Conservation (phyloP, 2,113 vertebrate species). For the Salvelinus namaycush region DNA sequence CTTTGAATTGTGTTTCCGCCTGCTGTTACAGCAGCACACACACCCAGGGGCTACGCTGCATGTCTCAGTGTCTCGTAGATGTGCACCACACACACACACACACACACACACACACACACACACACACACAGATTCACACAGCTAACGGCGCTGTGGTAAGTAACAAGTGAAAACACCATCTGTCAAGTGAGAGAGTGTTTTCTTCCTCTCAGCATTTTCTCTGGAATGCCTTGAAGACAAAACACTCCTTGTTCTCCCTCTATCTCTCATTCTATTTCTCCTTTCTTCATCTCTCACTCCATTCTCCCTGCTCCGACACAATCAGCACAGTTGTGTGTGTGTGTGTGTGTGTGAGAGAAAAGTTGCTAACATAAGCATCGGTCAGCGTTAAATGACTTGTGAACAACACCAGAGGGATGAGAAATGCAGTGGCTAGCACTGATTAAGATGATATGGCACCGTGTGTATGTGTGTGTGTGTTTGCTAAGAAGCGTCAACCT, state of each 20-base stretch:
- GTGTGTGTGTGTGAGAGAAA: too few relatives aligned
- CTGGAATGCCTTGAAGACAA: constrained; percentile 79
- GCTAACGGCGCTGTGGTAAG: constrained; percentile 73
- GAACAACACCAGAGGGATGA: constrained; percentile 57
- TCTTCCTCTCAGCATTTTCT: constrained; percentile 77
- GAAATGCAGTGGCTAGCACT: constrained; percentile 75
- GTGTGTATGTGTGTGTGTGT: constrained; percentile 46
- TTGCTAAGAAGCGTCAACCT: background rate
- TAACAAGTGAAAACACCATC: constrained; percentile 79
- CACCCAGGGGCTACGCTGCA: constrained; percentile 17
- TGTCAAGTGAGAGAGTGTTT: constrained; percentile 73
- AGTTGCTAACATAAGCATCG: constrained; percentile 74
- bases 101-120: constrained; percentile 10
- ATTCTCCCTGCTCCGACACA: constrained; percentile 66
- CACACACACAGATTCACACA: constrained; percentile 41
- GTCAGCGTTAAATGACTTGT: constrained; percentile 74
- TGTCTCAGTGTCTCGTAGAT: constrained; percentile 45
- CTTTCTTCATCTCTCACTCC: constrained; percentile 72
- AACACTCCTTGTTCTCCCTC: constrained; percentile 74
- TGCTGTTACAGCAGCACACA: background rate
- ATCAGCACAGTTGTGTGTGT: constrained; percentile 68
- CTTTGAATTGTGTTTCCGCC: background rate
- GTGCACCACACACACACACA: constrained; percentile 27
- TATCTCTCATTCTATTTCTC: constrained; percentile 70
- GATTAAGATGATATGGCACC: constrained; percentile 78